phyloP scores from a whole-genome alignment of 2,797 vertebrate genomes.

The Molossus alvarezi region DNA sequence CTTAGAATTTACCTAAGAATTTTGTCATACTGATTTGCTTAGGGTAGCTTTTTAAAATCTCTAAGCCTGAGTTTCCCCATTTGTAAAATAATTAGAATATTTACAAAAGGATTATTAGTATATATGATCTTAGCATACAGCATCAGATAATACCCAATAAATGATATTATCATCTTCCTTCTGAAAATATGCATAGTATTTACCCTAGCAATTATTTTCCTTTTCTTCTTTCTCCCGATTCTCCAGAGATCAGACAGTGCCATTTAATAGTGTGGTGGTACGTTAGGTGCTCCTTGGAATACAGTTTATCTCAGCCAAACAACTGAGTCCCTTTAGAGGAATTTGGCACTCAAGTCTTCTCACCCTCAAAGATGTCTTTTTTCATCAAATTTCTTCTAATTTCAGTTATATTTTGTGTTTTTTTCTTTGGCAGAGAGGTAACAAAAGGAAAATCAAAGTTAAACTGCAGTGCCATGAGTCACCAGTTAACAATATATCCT shows the following conservation, averaged over 20 bases:
- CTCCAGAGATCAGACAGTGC: neutral
- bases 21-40: neutral
- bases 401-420: neutral
- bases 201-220: neutral
- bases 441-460: conserved; percentile 26
- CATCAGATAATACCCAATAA: neutral
- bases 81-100: conserved; percentile 32
- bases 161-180: neutral
- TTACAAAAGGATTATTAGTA: neutral
- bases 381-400: conserved; percentile 9
- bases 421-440: neutral
- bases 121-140: neutral
- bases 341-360: neutral
- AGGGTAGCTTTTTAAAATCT: neutral
- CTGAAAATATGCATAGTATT: neutral
- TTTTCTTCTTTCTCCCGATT: neutral
- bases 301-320: neutral
- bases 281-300: neutral
- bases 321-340: neutral
- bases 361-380: neutral
- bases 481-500: neutral
- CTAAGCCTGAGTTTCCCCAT: neutral
- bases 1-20: conserved; percentile 44
- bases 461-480: neutral
- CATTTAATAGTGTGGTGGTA: neutral